Conservation (phyloP, 2,113 vertebrate species). For the Microcebus griseorufus region DNA sequence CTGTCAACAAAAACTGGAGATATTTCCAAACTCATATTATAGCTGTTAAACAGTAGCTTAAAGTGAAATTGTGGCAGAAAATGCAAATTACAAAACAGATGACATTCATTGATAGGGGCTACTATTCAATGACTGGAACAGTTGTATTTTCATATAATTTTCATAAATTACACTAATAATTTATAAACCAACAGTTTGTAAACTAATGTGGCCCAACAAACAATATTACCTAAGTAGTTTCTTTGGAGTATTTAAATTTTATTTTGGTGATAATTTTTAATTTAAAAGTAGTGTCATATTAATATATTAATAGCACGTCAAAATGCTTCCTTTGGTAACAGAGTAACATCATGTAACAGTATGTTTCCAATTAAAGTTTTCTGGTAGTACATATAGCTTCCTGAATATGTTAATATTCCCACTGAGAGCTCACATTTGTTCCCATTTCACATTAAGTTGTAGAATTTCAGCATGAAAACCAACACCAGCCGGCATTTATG, state of each 20-base stretch:
- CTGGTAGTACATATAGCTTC: not conserved
- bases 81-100: not conserved
- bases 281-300: conserved; percentile 52
- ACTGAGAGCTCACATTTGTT: not conserved
- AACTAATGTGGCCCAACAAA: conserved; percentile 64
- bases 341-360: not conserved
- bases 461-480: not conserved
- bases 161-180: conserved; percentile 55
- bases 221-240: conserved; percentile 8
- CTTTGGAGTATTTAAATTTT: conserved; percentile 47
- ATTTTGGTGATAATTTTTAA: conserved; percentile 62
- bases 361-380: not conserved
- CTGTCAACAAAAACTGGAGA: not conserved
- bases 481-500: not conserved
- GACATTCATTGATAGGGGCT: not conserved
- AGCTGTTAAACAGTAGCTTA: not conserved
- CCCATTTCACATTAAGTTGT: not conserved
- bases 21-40: not conserved
- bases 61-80: not conserved
- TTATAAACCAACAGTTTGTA: conserved; percentile 58
- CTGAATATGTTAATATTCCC: not conserved
- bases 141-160: not conserved
- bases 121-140: rapidly evolving
- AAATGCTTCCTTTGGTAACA: conserved; percentile 37
- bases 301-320: not conserved